These are phyloP conservation scores for Rhipidura dahli DNA, from an alignment of 2,113 vertebrate species.

Conservation along the genomic window DNA sequence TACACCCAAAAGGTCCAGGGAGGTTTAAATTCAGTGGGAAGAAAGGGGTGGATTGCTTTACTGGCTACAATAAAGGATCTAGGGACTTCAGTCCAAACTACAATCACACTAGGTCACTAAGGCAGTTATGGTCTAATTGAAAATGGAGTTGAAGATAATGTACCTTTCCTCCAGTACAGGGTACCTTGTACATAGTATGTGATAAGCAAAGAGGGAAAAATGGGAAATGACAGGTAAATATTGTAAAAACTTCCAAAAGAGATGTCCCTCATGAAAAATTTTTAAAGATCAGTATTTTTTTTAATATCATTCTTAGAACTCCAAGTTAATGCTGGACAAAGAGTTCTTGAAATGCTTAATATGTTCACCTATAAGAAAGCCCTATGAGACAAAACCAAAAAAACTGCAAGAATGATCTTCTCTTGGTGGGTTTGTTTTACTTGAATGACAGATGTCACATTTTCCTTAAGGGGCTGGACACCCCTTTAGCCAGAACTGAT, in stretches of 20 bases:
- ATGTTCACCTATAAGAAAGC: background rate
- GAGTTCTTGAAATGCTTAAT: background rate
- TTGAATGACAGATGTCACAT: background rate
- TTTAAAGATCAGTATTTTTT: background rate
- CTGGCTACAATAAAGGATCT: constrained; percentile 13
- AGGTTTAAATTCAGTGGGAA: background rate
- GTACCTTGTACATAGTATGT: constrained; percentile 62
- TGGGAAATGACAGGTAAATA: constrained; percentile 36
- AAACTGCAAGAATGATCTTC: background rate
- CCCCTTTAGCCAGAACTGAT: background rate
- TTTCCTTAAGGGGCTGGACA: background rate
- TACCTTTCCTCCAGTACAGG: constrained; percentile 76
- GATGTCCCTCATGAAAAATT: background rate
- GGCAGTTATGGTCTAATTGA: constrained; percentile 20
- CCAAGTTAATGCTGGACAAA: background rate
- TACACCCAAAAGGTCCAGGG: background rate
- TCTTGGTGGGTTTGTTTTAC: background rate
- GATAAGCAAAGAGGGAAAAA: constrained; percentile 55
- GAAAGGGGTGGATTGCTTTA: background rate
- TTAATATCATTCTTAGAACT: background rate
- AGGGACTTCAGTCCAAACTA: background rate
- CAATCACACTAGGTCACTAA: constrained; percentile 19
- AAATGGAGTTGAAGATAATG: constrained; percentile 44
- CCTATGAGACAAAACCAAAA: background rate
- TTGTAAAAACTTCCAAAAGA: constrained; percentile 9